Evolutionary conservation across 2,113 vertebrate species (phyloP).

Genomic region (Noctilio leporinus): DNA sequence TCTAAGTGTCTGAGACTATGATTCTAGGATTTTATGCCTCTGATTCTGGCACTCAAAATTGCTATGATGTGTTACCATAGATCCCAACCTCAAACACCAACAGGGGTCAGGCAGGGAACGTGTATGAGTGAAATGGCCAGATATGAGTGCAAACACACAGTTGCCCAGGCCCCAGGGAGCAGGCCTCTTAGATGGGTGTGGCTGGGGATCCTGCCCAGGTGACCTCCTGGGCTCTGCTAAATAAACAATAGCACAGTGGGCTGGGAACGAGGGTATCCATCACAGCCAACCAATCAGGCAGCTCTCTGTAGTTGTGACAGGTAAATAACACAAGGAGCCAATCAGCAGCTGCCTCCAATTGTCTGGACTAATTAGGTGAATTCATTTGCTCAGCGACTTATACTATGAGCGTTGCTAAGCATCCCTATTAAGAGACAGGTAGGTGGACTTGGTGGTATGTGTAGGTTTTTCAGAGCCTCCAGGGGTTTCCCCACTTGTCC

Average conservation of each 20-base stretch:
- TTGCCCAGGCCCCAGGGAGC: rapidly evolving
- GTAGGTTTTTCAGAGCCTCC: neutral
- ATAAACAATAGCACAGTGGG: neutral
- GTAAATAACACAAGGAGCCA: neutral
- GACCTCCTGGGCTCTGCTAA: neutral
- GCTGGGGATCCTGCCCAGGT: rapidly evolving
- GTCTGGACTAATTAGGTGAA: neutral
- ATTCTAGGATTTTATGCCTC: neutral
- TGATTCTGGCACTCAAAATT: neutral
- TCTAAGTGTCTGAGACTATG: neutral
- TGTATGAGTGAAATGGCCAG: neutral
- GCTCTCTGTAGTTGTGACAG: neutral
- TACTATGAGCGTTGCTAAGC: neutral
- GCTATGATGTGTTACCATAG: neutral
- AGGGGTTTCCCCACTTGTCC: neutral
- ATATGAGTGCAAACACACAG: rapidly evolving
- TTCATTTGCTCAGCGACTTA: neutral
- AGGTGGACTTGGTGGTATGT: neutral
- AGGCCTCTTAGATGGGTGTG: neutral
- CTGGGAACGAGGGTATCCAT: neutral
- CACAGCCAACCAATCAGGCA: neutral
- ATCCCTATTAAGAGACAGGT: neutral
- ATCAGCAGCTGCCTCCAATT: neutral
- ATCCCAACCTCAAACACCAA: neutral
- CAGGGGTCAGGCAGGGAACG: rapidly evolving